Evolutionary conservation across 1,140 invertebrate genomes (phyloP).

Genomic region (Anoplophora glabripennis): DNA sequence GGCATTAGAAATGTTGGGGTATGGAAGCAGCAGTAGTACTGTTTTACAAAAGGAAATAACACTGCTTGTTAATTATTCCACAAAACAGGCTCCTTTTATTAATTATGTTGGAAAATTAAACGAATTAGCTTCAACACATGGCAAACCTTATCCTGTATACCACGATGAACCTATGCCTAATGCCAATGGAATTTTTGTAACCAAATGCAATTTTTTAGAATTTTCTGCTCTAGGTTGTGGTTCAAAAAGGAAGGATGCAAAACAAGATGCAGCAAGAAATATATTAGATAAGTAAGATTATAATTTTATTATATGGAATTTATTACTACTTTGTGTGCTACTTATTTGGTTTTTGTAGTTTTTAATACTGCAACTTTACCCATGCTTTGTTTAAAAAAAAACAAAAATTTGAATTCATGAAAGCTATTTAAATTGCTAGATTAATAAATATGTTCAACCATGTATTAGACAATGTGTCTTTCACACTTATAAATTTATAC

Average conservation of each 20-base stretch:
- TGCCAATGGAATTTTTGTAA: constrained; percentile 7
- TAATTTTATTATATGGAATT: too few relatives aligned
- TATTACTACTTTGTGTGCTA: too few relatives aligned
- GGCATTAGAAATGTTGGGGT: constrained; percentile 1
- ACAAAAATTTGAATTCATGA: too few relatives aligned
- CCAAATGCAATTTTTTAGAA: constrained; percentile 20
- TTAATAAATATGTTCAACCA: too few relatives aligned
- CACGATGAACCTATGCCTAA: not conserved
- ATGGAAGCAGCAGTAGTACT: not conserved
- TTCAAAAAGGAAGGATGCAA: constrained; percentile 26
- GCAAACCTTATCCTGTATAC: constrained; percentile 16
- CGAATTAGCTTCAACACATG: constrained; percentile 17
- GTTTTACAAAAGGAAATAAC: not conserved
- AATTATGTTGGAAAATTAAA: constrained; percentile 27
- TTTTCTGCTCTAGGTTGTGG: constrained; percentile 14
- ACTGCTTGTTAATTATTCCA: not conserved
- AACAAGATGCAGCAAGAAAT: constrained; percentile 25
- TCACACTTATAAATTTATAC: too few relatives aligned
- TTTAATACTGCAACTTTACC: too few relatives aligned
- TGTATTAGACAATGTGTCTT: too few relatives aligned
- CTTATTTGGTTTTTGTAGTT: too few relatives aligned
- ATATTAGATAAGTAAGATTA: constrained; percentile 24
- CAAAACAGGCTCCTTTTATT: not conserved
- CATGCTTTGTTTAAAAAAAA: too few relatives aligned
- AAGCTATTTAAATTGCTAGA: too few relatives aligned